phyloP scores from a whole-genome alignment of 2,797 vertebrate genomes.

The Eospalax fontanierii region DNA sequence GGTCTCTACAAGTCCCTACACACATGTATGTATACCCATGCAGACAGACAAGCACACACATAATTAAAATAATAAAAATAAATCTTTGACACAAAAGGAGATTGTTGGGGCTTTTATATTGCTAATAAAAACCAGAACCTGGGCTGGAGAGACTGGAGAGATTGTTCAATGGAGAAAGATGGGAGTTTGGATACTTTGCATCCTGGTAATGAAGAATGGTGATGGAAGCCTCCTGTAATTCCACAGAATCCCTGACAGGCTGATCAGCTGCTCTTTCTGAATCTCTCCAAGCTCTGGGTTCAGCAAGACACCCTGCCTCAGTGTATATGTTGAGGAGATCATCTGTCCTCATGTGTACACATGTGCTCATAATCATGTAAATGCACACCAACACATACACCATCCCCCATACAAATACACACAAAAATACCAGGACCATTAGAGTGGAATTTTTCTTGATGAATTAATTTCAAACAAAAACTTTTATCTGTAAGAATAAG shows the following conservation, averaged over 20 bases:
- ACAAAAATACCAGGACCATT: not conserved
- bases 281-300: not conserved
- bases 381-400: not conserved
- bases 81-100: not conserved
- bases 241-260: not conserved
- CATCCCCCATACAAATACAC: not conserved
- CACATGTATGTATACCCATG: too few species aligned
- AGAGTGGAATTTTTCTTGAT: not conserved
- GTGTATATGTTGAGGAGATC: too few species aligned
- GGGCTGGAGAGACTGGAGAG: not conserved
- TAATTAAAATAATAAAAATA: not conserved
- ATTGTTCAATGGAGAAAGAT: not conserved
- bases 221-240: not conserved
- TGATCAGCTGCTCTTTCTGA: not conserved
- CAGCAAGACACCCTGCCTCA: not conserved
- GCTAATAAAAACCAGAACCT: not conserved
- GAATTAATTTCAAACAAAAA: not conserved
- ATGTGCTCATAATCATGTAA: not conserved
- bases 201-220: not conserved
- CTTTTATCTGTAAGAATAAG: not conserved
- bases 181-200: not conserved
- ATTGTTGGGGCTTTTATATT: not conserved
- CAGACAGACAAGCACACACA: too few species aligned
- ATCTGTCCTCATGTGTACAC: not conserved
- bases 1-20: not conserved